phyloP scores from a whole-genome alignment of 2,888 invertebrate species.

The Drosophila gaucha region DNA sequence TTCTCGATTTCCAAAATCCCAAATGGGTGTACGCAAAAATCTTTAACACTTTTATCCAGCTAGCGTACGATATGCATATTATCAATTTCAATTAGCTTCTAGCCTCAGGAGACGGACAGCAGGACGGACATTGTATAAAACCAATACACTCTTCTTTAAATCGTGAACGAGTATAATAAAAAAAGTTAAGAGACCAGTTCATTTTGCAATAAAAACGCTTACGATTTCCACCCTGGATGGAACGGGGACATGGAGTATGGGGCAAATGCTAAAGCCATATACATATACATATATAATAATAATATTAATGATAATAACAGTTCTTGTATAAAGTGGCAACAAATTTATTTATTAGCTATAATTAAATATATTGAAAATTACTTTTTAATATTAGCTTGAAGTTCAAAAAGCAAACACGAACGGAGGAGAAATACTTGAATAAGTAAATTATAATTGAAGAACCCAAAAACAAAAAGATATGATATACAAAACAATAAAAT shows the following conservation, averaged over 20 bases:
- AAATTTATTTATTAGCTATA: slow-evolving; percentile 73
- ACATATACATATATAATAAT: slow-evolving; percentile 13
- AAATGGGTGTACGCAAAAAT: no score
- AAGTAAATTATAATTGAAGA: slow-evolving; percentile 32
- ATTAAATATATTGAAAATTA: slow-evolving; percentile 70
- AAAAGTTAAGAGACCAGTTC: slow-evolving; percentile 7
- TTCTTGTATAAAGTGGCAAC: slow-evolving; percentile 70
- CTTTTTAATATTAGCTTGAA: slow-evolving; percentile 77
- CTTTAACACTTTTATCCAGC: no score
- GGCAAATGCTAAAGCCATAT: slow-evolving; percentile 28
- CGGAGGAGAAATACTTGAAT: slow-evolving; percentile 34
- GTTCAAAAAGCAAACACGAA: slow-evolving; percentile 44
- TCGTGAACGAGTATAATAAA: background rate
- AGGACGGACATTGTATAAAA: no score
- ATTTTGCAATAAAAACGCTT: slow-evolving; percentile 8
- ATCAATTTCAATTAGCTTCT: no score
- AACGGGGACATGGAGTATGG: slow-evolving; percentile 16
- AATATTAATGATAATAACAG: slow-evolving; percentile 18
- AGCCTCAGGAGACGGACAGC: no score
- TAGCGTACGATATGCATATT: no score
- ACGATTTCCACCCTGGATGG: slow-evolving; percentile 24
- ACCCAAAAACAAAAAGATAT: slow-evolving; percentile 26
- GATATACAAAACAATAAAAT: slow-evolving; percentile 43
- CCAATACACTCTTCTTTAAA: background rate
- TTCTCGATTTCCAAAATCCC: no score